Conservation (phyloP, 1,140 invertebrate genomes). For the Scylla paramamosain region DNA sequence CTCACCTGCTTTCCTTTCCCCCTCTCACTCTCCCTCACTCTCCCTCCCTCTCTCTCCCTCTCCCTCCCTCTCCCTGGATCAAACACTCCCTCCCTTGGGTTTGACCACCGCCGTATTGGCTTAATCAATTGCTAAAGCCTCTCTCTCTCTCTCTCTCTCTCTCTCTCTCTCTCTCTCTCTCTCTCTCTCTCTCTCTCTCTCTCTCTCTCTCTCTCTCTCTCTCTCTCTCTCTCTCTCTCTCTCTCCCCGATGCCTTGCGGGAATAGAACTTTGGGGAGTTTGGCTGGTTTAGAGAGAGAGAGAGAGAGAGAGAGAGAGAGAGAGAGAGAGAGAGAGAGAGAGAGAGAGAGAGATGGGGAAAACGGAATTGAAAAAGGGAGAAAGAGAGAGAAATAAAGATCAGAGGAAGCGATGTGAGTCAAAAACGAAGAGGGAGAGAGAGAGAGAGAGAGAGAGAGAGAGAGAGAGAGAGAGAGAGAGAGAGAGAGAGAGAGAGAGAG, state of each 20-base stretch:
- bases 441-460: background rate
- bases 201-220: slow-evolving; percentile 42
- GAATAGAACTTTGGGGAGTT: background rate
- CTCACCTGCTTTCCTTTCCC: background rate
- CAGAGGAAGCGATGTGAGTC: background rate
- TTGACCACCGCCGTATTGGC: background rate
- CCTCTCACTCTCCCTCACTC: slow-evolving; percentile 38
- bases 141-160: slow-evolving; percentile 59
- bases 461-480: background rate
- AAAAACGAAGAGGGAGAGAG: background rate
- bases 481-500: background rate
- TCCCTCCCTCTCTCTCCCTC: background rate
- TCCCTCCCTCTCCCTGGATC: background rate
- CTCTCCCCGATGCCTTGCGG: slow-evolving; percentile 24
- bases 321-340: background rate
- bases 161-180: slow-evolving; percentile 32
- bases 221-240: slow-evolving; percentile 51
- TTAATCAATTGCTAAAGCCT: slow-evolving; percentile 25
- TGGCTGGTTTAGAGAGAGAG: background rate
- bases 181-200: slow-evolving; percentile 32
- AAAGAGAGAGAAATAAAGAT: background rate
- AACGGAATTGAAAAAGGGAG: background rate
- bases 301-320: background rate
- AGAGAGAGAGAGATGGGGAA: background rate
- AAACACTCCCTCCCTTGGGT: background rate